Evolutionary conservation across 2,888 invertebrate species (phyloP), one percentile per base, ranked within the genome.

Genomic region (Drosophila anceps): DNA sequence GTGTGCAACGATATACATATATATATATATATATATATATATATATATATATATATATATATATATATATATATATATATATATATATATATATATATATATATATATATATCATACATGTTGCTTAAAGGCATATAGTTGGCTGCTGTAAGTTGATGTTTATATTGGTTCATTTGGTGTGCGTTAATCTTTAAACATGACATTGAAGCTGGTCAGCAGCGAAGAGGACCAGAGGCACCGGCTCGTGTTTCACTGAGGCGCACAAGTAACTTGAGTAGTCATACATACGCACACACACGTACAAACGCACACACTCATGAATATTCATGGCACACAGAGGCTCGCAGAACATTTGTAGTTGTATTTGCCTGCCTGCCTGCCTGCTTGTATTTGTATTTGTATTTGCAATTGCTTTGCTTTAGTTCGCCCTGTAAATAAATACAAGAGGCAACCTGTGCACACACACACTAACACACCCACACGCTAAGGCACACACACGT

Each of bases 401-500:
- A 73, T 85, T 84, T 86, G 84, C 84, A 86, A 86, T 84, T 84
- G 88, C 84, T 79, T 88, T 67, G 65, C 57, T 15, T 54, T 54
- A 27, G 48, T 62, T 57, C 31, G 59, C 55, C 64, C 70, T 81
- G 89, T 81, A 86, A 88, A 88, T 72, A 81, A 78, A 72, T 20
- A 35, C 8, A 69, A 61, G 69, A 43, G 55, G 59, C 31, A 73
- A 73, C 54, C 46, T 18, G 61, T 43, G 55, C 35, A 44, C 55
- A 20, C 55, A 29, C 55, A 18, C 39, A 29, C 29, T n/a, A 37
- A 13, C 31, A 6, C 29, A 53, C 15, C 0, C n/a, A n/a, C n/a
- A n/a, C n/a, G n/a, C n/a, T n/a, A n/a, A n/a, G 1, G 9, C 5
- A 8, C 20, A 43, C 57, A 15, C 24, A n/a, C 41, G 41, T 31